Evolutionary conservation across 2,797 vertebrate genomes (phyloP), one percentile per base, ranked within the genome.

Genomic region (Philypnodon macrostomus): DNA sequence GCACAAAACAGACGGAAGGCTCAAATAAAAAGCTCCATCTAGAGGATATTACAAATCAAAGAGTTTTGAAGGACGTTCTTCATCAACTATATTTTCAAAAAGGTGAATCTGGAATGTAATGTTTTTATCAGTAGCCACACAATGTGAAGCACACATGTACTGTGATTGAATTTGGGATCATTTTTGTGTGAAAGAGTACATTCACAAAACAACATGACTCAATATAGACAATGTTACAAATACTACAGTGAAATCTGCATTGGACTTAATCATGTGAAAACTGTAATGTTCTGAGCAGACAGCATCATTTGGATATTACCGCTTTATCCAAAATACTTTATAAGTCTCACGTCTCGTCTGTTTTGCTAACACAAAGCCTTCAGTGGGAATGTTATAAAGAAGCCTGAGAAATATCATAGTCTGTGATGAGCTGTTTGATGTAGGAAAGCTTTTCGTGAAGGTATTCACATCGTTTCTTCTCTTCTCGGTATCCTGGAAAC

Each of bases 361-460:
- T 36, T n/a, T n/a, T 36, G 21, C 36, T 61, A 27, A 46, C 66
- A 54, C 19, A 5, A 7, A 4, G 2, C 7, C 29, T 46, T 31
- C 27, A 52, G 7, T 60, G 35, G 16, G 24, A 1, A 33, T 30
- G 79, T 81, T 87, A 81, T 2, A 35, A 85, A 17, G 81, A 75
- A 1, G 58, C 42, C 31, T 73, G 75, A 47, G 79, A 66, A 19
- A 80, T 48, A 2, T 87, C 85, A 35, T 75, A 85, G 71, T 92
- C 89, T 48, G 87, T 31, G 65, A 94, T 93, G 53, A 89, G 84
- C 50, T 77, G 85, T 81, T 95, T 94, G 78, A 92, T 94, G 81
- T 92, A 93, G 5, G 91, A 90, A 37, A 94, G 76, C 85, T 95
- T 95, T 70, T 90, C 81, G 23, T 92, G 91, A 41, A 95, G 88